These are phyloP conservation scores for Leptoteleia sp. DNA, from an alignment of 1,140 invertebrate genomes.

Conservation along the genomic window DNA sequence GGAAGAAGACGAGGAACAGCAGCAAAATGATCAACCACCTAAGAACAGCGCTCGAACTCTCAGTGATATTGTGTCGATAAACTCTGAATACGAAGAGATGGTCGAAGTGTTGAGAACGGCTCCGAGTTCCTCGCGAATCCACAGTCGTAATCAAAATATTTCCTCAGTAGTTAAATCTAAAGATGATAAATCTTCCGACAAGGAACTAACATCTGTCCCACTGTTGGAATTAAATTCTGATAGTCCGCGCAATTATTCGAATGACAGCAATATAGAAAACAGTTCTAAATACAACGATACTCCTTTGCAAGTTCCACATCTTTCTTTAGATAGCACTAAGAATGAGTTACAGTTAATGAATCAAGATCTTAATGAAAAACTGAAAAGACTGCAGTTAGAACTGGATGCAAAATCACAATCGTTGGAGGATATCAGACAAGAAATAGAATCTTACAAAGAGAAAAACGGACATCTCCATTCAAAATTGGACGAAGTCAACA, in stretches of 20 bases:
- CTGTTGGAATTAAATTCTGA: conserved; percentile 35
- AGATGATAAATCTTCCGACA: conserved; percentile 5
- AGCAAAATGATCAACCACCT: conserved; percentile 76
- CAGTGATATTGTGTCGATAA: conserved; percentile 86
- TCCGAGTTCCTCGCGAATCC: conserved; percentile 47
- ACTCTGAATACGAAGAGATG: conserved; percentile 85
- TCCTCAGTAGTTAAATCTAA: conserved; percentile 80
- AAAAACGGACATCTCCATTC: conserved; percentile 43
- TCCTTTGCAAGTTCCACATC: conserved; percentile 6
- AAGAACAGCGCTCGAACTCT: conserved; percentile 85
- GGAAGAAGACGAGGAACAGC: conserved; percentile 81
- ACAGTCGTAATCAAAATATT: conserved; percentile 68
- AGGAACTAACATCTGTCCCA: conserved; percentile 36
- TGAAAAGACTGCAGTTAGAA: conserved; percentile 31
- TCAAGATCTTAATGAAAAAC: conserved; percentile 24
- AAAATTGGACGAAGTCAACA: conserved; percentile 33
- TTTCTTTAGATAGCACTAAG: neutral
- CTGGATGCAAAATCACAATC: conserved; percentile 36
- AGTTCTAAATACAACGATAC: conserved; percentile 26
- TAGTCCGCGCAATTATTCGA: conserved; percentile 10
- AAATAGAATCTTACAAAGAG: conserved; percentile 37
- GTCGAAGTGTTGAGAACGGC: conserved; percentile 71
- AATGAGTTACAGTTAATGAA: conserved; percentile 19
- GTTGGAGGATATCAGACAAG: conserved; percentile 39
- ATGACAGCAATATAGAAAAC: conserved; percentile 20